Evolutionary conservation across 2,888 invertebrate genomes (phyloP).

Genomic region (Drosophila nigritarsus): DNA sequence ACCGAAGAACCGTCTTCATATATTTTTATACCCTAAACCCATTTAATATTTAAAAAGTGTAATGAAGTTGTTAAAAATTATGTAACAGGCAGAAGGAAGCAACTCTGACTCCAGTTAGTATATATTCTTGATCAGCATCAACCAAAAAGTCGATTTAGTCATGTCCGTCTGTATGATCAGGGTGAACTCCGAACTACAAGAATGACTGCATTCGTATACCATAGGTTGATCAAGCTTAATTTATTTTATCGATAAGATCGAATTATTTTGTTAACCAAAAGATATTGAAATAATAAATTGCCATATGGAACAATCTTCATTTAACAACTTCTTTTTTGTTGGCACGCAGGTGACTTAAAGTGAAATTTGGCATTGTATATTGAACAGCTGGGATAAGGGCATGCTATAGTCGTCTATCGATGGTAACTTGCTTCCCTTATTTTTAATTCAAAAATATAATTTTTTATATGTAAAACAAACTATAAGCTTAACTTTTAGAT

Average conservation of each 20-base stretch:
- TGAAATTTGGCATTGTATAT: neutral
- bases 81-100: neutral
- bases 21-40: neutral
- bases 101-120: neutral
- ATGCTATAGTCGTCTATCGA: neutral
- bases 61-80: no score
- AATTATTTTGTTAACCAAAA: neutral
- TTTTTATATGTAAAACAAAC: neutral
- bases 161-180: no score
- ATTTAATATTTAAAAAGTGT: no score
- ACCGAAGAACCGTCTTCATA: neutral
- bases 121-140: neutral
- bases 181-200: no score
- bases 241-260: neutral
- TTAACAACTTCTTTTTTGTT: neutral
- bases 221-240: neutral
- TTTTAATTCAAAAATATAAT: neutral
- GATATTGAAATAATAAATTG: neutral
- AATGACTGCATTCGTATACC: neutral
- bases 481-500: neutral
- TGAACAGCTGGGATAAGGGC: no score
- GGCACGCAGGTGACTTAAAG: neutral
- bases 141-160: neutral
- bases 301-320: no score
- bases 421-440: neutral